phyloP scores from a whole-genome alignment of 2,113 vertebrate species.

The mouse (Mus musculus) region DNA sequence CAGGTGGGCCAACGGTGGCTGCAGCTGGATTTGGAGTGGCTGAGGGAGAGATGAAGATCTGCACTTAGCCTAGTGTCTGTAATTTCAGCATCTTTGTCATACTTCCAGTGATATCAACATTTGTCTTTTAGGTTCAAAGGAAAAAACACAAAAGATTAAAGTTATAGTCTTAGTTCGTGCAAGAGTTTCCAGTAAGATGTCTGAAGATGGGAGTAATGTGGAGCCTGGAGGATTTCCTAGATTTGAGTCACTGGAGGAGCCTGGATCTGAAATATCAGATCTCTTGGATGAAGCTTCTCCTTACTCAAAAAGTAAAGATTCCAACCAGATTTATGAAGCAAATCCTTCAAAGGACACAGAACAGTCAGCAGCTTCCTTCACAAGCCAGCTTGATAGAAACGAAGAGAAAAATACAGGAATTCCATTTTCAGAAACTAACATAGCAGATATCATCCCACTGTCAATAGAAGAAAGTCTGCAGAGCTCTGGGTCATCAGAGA shows the following conservation, averaged over 20 bases:
- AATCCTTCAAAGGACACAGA: background rate
- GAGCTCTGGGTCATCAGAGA: background rate
- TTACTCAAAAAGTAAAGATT: background rate
- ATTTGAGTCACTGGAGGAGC: background rate
- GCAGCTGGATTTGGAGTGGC: background rate
- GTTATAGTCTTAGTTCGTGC: background rate
- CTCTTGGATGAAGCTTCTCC: background rate
- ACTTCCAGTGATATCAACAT: slow-evolving; percentile 27
- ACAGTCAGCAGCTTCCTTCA: background rate
- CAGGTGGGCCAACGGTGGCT: too few relatives aligned
- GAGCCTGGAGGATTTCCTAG: slow-evolving; percentile 37
- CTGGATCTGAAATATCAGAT: background rate
- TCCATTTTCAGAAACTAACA: background rate
- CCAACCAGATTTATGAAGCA: background rate
- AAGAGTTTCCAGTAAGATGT: slow-evolving; percentile 56
- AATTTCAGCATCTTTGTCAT: slow-evolving; percentile 36
- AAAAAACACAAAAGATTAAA: slow-evolving; percentile 49
- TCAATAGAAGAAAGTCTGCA: background rate
- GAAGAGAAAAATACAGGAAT: slow-evolving; percentile 38
- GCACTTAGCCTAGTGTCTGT: background rate
- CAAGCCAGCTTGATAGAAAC: background rate
- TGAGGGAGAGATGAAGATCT: background rate
- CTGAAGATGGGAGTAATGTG: slow-evolving; percentile 52
- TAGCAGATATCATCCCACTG: background rate
- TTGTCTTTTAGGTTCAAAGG: slow-evolving; percentile 72